Evolutionary conservation across 2,888 invertebrate species (phyloP).

Genomic region (Xestobium rufovillosum): DNA sequence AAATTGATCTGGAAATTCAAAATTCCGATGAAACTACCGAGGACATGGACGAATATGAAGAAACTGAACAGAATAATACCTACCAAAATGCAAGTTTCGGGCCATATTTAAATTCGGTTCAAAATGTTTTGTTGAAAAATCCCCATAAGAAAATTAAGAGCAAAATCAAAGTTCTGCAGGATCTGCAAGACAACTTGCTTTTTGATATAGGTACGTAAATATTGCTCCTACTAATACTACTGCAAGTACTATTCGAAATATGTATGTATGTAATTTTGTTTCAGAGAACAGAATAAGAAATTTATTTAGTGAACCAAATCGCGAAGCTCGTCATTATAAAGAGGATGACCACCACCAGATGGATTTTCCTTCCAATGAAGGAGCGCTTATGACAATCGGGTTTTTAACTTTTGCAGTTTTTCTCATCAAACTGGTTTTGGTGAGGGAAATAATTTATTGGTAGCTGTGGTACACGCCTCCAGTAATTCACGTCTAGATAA

Average conservation of each 20-base stretch:
- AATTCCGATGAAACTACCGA: constrained; percentile 6
- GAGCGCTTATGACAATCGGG: constrained; percentile 73
- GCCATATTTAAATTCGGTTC: constrained; percentile 32
- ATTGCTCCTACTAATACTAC: constrained; percentile 6
- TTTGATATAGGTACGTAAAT: constrained; percentile 56
- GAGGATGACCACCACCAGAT: constrained; percentile 49
- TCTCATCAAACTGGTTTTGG: constrained; percentile 73
- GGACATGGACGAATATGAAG: constrained; percentile 4
- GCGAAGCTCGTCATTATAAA: constrained; percentile 30
- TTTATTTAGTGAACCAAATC: constrained; percentile 22
- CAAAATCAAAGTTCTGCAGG: constrained; percentile 52
- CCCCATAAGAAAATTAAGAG: constrained; percentile 41
- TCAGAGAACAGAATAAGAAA: constrained; percentile 27
- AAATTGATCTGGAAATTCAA: constrained; percentile 14
- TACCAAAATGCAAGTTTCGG: constrained; percentile 23
- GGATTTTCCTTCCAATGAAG: constrained; percentile 73
- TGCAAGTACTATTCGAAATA: background rate
- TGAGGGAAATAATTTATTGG: constrained; percentile 41
- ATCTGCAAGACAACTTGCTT: constrained; percentile 53
- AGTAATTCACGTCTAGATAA: background rate
- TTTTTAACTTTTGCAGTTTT: constrained; percentile 81
- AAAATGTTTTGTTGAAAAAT: constrained; percentile 35
- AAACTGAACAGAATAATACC: constrained; percentile 9
- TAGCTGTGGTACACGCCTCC: too few relatives aligned
- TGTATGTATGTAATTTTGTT: constrained; percentile 10